Evolutionary conservation across 2,888 invertebrate genomes (phyloP).

Genomic region (Abrostola tripartita): DNA sequence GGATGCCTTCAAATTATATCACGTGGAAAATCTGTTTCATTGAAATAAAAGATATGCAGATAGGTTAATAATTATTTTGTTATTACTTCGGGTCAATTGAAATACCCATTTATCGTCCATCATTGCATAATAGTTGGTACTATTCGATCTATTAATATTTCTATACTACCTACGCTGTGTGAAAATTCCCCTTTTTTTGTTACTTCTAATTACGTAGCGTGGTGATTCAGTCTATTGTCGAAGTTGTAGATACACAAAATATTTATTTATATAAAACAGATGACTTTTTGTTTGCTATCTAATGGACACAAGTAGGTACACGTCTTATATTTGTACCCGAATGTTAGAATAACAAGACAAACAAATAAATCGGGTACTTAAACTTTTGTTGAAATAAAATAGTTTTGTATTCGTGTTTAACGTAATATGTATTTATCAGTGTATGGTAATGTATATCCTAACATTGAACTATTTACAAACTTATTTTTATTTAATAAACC

Average conservation of each 20-base stretch:
- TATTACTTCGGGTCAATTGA: conserved; percentile 9
- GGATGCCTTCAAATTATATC: conserved; percentile 29
- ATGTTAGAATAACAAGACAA: not conserved
- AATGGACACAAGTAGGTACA: not conserved
- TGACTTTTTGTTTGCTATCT: not conserved
- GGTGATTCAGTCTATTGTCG: not conserved
- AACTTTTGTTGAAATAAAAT: not conserved
- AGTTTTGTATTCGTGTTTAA: no score
- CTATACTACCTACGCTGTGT: not conserved
- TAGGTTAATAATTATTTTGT: conserved; percentile 21
- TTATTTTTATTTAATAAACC: no score
- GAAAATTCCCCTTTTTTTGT: conserved; percentile 26
- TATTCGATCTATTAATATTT: conserved; percentile 2
- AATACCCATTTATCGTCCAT: conserved; percentile 14
- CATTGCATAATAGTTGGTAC: conserved; percentile 12
- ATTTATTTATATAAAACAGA: not conserved
- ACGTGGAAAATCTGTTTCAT: conserved; percentile 18
- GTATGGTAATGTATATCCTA: no score
- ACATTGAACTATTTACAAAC: no score
- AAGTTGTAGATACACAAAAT: not conserved
- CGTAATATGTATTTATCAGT: no score
- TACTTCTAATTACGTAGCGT: conserved; percentile 8
- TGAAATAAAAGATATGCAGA: conserved; percentile 10
- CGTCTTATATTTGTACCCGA: not conserved
- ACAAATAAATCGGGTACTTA: not conserved